Evolutionary conservation across 2,797 vertebrate species (phyloP).

Genomic region (Ciconia nigra): DNA sequence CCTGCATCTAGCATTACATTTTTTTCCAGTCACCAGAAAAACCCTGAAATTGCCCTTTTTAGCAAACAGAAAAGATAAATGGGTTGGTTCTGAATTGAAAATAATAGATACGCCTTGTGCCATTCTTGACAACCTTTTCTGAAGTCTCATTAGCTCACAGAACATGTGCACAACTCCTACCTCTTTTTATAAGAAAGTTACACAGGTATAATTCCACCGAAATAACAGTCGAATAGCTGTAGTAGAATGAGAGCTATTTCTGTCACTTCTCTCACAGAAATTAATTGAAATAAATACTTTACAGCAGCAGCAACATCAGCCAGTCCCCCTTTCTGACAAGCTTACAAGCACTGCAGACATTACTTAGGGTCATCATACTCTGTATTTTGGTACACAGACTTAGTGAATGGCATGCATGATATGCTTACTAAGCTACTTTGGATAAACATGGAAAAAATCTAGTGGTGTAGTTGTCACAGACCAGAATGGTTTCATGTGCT

Average conservation of each 20-base stretch:
- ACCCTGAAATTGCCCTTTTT: slow-evolving; percentile 41
- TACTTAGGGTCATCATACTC: slow-evolving; percentile 27
- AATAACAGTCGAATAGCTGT: neutral
- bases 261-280: neutral
- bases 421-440: slow-evolving; percentile 62
- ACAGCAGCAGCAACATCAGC: neutral
- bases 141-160: slow-evolving; percentile 16
- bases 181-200: neutral
- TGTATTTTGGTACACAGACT: slow-evolving; percentile 60
- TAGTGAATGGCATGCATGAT: slow-evolving; percentile 47
- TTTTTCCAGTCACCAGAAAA: slow-evolving; percentile 30
- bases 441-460: slow-evolving; percentile 76
- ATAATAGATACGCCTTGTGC: neutral
- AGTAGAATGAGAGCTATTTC: slow-evolving; percentile 7
- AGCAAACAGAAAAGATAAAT: slow-evolving; percentile 38
- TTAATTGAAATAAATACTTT: neutral
- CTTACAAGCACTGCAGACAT: neutral
- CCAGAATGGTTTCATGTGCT: slow-evolving; percentile 64
- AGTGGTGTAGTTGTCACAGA: slow-evolving; percentile 60
- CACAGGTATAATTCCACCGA: neutral
- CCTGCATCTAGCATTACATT: neutral
- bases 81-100: neutral
- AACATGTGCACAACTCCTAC: slow-evolving; percentile 1
- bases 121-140: slow-evolving; percentile 17
- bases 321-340: neutral